A percentile compares a stretch with the other conserved stretches of the same genome.
Evolutionary conservation across 2,888 invertebrate species (phyloP).

Genomic region (Hypercompe scribonia): DNA sequence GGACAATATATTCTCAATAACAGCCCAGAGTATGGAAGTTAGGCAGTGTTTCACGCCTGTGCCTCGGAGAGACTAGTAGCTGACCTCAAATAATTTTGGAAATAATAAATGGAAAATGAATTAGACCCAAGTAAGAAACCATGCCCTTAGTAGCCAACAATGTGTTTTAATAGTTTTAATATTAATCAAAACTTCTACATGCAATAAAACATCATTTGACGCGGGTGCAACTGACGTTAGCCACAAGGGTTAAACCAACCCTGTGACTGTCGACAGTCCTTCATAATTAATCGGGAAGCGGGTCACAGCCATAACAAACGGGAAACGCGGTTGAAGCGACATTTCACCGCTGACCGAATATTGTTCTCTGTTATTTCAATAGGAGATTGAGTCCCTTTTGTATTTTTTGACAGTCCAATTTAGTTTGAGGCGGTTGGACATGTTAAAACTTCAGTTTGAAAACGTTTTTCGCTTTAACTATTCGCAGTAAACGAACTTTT

Average conservation of each 20-base stretch:
- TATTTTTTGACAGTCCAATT: constrained; percentile 55
- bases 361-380: constrained; percentile 56
- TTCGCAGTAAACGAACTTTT: background rate
- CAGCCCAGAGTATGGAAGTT: too few species aligned
- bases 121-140: background rate
- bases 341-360: constrained; percentile 53
- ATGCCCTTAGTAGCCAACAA: background rate
- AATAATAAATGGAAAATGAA: too few species aligned
- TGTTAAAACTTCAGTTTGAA: constrained; percentile 36
- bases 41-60: too few species aligned
- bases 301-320: constrained; percentile 53
- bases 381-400: constrained; percentile 51
- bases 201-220: constrained; percentile 50
- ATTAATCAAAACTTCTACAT: constrained; percentile 49
- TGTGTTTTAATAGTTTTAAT: constrained; percentile 39
- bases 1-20: too few species aligned
- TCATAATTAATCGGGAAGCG: constrained; percentile 66
- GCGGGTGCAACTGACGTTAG: constrained; percentile 58
- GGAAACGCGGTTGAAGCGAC: constrained; percentile 49
- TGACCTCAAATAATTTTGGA: too few species aligned
- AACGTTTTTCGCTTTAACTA: constrained; percentile 31
- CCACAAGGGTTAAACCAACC: constrained; percentile 56
- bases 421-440: constrained; percentile 42
- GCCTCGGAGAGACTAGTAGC: too few species aligned
- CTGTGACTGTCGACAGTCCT: constrained; percentile 52